phyloP scores from a whole-genome alignment of 2,888 invertebrate species.

The Plutella xylostella region DNA sequence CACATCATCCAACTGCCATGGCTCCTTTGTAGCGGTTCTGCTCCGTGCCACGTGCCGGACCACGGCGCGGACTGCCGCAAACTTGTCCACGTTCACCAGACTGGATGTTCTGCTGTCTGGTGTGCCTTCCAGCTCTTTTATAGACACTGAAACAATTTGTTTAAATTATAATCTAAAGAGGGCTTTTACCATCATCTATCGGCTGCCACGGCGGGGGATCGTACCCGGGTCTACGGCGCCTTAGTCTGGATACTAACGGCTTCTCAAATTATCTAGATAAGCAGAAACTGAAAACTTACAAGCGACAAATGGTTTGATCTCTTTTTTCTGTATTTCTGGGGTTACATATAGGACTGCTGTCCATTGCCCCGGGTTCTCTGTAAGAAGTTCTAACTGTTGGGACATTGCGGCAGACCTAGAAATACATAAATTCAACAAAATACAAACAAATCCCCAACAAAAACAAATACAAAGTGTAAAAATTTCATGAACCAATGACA shows the following conservation, averaged over 20 bases:
- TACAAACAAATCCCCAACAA: too few relatives aligned
- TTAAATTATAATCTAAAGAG: too few relatives aligned
- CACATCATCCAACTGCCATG: constrained; percentile 39
- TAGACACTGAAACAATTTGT: constrained; percentile 49
- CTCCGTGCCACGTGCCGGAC: constrained; percentile 44
- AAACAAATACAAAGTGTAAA: background rate
- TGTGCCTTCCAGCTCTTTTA: constrained; percentile 55
- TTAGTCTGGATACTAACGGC: too few relatives aligned
- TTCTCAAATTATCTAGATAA: too few relatives aligned
- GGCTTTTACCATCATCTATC: too few relatives aligned
- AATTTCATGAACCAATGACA: background rate
- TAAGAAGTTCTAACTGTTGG: constrained; percentile 50
- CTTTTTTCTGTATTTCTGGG: constrained; percentile 55
- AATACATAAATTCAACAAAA: too few relatives aligned
- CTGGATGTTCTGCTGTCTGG: constrained; percentile 51
- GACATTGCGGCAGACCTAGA: too few relatives aligned
- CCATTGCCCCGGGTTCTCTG: constrained; percentile 52
- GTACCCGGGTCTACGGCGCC: too few relatives aligned
- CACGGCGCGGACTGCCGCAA: constrained; percentile 46
- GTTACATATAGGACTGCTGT: constrained; percentile 36
- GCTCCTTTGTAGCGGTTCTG: constrained; percentile 35
- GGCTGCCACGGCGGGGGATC: too few relatives aligned
- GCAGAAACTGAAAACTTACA: constrained; percentile 30
- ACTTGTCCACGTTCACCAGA: constrained; percentile 50
- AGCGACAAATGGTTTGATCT: constrained; percentile 57